phyloP scores from a whole-genome alignment of 2,797 vertebrate species.

The Aldrovandia affinis region DNA sequence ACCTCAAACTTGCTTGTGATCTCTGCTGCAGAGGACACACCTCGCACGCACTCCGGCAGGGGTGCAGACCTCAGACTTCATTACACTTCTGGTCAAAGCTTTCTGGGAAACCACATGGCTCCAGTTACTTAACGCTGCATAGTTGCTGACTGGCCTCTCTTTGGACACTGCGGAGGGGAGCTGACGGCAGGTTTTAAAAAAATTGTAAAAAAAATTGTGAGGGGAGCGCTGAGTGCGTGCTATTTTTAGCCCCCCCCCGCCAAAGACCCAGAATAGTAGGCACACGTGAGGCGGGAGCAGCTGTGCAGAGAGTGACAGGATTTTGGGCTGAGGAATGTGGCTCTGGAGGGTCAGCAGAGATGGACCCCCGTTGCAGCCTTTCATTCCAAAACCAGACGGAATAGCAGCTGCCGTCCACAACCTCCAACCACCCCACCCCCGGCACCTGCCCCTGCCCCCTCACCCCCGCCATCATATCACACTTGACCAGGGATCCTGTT shows the following conservation, averaged over 20 bases:
- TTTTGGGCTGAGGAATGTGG: neutral
- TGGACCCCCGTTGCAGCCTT: neutral
- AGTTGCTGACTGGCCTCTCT: neutral
- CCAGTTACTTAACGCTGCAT: conserved; percentile 14
- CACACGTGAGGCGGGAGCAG: conserved; percentile 47
- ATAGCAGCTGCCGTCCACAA: neutral
- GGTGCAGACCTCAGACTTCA: no score
- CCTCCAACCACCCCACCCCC: no score
- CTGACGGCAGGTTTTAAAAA: neutral
- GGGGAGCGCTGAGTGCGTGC: conserved; percentile 25
- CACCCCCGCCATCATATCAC: no score
- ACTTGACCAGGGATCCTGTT: no score
- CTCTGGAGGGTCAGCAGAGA: neutral
- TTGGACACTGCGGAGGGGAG: neutral
- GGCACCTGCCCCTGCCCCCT: no score
- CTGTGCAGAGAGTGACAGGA: conserved; percentile 20
- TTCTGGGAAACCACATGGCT: conserved; percentile 24
- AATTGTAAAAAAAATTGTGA: no score
- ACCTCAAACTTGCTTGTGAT: no score
- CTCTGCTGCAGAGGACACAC: no score
- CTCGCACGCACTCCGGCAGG: no score
- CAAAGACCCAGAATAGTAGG: conserved; percentile 49
- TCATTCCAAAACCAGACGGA: neutral
- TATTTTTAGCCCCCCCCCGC: conserved; percentile 53
- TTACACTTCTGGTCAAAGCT: neutral